phyloP scores from a whole-genome alignment of 2,888 invertebrate species.

The Selenia dentaria region DNA sequence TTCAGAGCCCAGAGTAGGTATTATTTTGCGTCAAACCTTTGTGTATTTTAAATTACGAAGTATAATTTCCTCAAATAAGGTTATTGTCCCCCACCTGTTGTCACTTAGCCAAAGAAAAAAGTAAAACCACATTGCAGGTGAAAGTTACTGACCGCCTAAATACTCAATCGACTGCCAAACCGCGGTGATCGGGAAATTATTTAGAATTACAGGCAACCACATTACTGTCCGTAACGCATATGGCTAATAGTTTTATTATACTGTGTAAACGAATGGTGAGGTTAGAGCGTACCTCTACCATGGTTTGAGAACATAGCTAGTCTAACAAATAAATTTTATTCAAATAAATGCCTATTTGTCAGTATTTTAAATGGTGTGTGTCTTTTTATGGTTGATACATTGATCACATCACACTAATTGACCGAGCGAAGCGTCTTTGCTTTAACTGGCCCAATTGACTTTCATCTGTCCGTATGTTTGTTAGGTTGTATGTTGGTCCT shows the following conservation, averaged over 20 bases:
- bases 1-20: no score
- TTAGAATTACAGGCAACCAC: constrained; percentile 40
- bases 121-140: constrained; percentile 43
- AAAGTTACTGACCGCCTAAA: constrained; percentile 47
- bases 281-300: no score
- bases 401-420: no score
- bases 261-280: constrained; percentile 1
- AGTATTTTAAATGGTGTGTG: no score
- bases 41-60: constrained; percentile 4
- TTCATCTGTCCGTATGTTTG: no score
- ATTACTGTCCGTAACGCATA: constrained; percentile 31
- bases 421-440: no score
- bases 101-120: constrained; percentile 32
- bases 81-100: constrained; percentile 36
- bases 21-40: neutral
- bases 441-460: no score
- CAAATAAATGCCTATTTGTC: no score
- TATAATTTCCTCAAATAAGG: constrained; percentile 17
- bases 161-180: constrained; percentile 47
- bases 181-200: constrained; percentile 42
- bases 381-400: no score
- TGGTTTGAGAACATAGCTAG: no score
- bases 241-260: constrained; percentile 23
- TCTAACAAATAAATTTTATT: no score
- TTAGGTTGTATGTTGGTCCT: no score